Conservation (phyloP, 2,888 invertebrate genomes). For the Diachrysia chrysitis region DNA sequence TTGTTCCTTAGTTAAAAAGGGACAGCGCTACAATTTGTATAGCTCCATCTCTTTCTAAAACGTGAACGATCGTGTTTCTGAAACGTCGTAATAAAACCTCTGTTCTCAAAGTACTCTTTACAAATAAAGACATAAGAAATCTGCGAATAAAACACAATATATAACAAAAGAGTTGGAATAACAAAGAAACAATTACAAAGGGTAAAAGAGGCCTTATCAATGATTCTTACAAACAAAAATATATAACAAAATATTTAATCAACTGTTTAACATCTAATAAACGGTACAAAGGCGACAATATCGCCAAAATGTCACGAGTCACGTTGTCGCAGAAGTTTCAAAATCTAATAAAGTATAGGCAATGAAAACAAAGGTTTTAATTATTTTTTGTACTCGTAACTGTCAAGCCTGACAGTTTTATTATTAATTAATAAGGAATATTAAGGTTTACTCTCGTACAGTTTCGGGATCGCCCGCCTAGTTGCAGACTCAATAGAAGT, state of each 20-base stretch:
- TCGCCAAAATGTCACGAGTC: conserved; percentile 12
- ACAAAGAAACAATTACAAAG: conserved; percentile 45
- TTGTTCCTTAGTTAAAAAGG: neutral
- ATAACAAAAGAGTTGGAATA: conserved; percentile 39
- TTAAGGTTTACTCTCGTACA: too few relatives aligned
- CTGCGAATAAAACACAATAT: neutral
- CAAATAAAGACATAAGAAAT: neutral
- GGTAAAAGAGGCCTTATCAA: conserved; percentile 44
- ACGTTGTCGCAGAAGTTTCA: conserved; percentile 10
- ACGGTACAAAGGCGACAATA: conserved; percentile 36
- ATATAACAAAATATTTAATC: conserved; percentile 52
- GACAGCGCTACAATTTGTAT: neutral
- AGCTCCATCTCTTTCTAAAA: neutral
- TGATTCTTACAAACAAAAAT: conserved; percentile 28
- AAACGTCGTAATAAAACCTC: neutral
- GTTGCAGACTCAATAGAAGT: too few relatives aligned
- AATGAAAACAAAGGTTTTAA: too few relatives aligned
- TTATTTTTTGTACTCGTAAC: too few relatives aligned
- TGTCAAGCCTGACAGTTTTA: too few relatives aligned
- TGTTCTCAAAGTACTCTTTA: neutral
- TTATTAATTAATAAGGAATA: too few relatives aligned
- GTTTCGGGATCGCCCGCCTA: too few relatives aligned
- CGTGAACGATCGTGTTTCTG: neutral
- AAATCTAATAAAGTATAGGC: neutral
- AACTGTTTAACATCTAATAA: conserved; percentile 42